Percentiles rank a stretch among this genome's conserved stretches.
Conservation (phyloP, 2,797 vertebrate genomes). For the Chromobotia macracanthus region DNA sequence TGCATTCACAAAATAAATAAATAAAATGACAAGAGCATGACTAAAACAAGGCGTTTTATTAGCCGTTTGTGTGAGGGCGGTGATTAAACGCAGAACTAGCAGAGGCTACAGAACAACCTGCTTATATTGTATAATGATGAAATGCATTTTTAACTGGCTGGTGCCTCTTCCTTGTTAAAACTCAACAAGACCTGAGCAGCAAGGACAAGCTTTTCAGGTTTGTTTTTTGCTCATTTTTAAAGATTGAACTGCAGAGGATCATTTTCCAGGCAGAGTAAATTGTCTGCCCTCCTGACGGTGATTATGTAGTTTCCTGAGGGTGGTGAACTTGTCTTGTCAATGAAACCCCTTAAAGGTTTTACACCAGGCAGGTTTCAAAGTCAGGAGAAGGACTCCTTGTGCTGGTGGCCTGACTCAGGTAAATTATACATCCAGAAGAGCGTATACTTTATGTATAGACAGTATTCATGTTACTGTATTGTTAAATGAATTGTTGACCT, state of each 20-base stretch:
- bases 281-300: not conserved
- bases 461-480: not conserved
- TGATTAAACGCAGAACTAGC: constrained; percentile 45
- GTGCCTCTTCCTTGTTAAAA: constrained; percentile 49
- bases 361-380: not conserved
- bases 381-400: not conserved
- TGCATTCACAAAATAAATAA: constrained; percentile 66
- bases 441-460: not conserved
- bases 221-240: constrained; percentile 37
- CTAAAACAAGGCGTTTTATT: constrained; percentile 67
- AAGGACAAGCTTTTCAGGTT: constrained; percentile 19
- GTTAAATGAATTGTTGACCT: not conserved
- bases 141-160: constrained; percentile 66
- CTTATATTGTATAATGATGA: constrained; percentile 74
- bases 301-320: constrained; percentile 3
- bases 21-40: constrained; percentile 64
- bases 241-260: constrained; percentile 29
- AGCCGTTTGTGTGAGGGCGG: constrained; percentile 62
- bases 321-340: constrained; percentile 14
- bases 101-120: constrained; percentile 52
- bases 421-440: not conserved
- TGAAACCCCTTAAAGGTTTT: constrained; percentile 41
- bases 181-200: constrained; percentile 7
- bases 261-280: constrained; percentile 1
- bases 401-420: not conserved